Evolutionary conservation across 2,888 invertebrate species (phyloP), one percentile per base, ranked within the genome.

Genomic region (Drosophila glabriapex): DNA sequence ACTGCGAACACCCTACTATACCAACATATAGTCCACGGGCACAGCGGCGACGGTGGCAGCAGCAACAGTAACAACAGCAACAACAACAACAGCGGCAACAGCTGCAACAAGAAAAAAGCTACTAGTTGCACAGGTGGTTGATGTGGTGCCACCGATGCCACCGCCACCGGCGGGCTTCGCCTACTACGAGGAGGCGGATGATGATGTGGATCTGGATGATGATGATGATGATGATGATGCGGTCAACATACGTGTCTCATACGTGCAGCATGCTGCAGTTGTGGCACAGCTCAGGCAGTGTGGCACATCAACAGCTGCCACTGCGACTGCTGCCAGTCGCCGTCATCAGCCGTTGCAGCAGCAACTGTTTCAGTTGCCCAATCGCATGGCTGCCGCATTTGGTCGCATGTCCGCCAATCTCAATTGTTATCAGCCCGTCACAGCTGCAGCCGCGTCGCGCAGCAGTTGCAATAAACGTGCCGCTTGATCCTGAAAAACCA

Each of bases 11-110:
- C 86, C 91, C 31, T 83, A 82, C 33, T 92, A 93, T 62, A 68
- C 85, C 59, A 89, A 91, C 54, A 87, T 89, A 85, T 92, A 92
- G 92, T 92, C 91, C 82, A 70, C 80, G 83, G 88, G 77, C 14
- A 60, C 60, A 43, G 43, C 67, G 74, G 59, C 54, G 37, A 58
- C 59, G 54, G 52, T 62, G 72, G 37, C 66, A 33, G 41, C 66
- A 19, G 37, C 49, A 19, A 50, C 68, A 53, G 7, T 39, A 29
- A 10, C 50, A 49, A 49, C 25, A 29, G 46, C 65, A 22, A 22
- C 43, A 14, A 50, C 68, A 56, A 16, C 56, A 52, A 31, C 50
- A 29, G n/a, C 37, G 19, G 35, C 19, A 19, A 50, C 64, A 53
- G n/a, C 56, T 16, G 25, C 46, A 25, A 2, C 46, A 25, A 46